Percentiles rank a stretch among this genome's conserved stretches.
These are phyloP conservation scores for Penelope pileata DNA, from an alignment of 2,113 vertebrate species.

Conservation along the genomic window DNA sequence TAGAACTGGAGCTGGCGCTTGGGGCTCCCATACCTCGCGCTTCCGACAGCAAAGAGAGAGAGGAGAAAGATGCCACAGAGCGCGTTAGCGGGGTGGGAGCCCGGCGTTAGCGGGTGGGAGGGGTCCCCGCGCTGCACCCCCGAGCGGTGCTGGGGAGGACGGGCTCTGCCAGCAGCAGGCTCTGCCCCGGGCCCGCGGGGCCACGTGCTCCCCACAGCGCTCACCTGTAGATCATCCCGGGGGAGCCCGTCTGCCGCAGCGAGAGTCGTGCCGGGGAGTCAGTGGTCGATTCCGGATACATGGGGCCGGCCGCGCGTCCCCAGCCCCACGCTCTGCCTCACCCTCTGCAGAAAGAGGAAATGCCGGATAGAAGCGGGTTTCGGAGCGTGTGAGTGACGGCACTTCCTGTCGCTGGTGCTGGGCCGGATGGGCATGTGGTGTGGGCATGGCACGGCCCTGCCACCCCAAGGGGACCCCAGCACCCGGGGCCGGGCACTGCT, in stretches of 20 bases:
- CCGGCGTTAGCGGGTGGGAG: too few species aligned
- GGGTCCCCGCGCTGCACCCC: too few species aligned
- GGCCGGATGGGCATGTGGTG: not conserved
- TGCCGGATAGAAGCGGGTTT: not conserved
- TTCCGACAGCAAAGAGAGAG: slow-evolving; percentile 82
- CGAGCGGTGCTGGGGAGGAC: too few species aligned
- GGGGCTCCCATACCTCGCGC: slow-evolving; percentile 98
- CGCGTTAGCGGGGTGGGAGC: slow-evolving; percentile 41
- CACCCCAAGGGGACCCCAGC: not conserved
- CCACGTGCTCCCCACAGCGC: too few species aligned
- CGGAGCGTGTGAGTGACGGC: not conserved
- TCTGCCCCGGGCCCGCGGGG: too few species aligned
- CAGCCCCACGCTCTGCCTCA: slow-evolving; percentile 39
- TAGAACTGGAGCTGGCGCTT: slow-evolving; percentile 99
- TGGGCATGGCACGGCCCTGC: rapidly evolving
- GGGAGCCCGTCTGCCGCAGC: slow-evolving; percentile 94
- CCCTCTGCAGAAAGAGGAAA: slow-evolving; percentile 54
- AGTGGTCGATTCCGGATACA: slow-evolving; percentile 99
- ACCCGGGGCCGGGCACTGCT: not conserved
- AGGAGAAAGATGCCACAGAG: slow-evolving; percentile 74
- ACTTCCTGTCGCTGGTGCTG: slow-evolving; percentile 18
- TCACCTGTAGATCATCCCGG: slow-evolving; percentile 99
- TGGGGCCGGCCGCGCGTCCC: slow-evolving; percentile 82
- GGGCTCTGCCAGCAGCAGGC: too few species aligned
- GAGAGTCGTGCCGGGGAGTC: slow-evolving; percentile 98